phyloP scores from a whole-genome alignment of 2,797 vertebrate genomes.

The Pseudochaenichthys georgianus region DNA sequence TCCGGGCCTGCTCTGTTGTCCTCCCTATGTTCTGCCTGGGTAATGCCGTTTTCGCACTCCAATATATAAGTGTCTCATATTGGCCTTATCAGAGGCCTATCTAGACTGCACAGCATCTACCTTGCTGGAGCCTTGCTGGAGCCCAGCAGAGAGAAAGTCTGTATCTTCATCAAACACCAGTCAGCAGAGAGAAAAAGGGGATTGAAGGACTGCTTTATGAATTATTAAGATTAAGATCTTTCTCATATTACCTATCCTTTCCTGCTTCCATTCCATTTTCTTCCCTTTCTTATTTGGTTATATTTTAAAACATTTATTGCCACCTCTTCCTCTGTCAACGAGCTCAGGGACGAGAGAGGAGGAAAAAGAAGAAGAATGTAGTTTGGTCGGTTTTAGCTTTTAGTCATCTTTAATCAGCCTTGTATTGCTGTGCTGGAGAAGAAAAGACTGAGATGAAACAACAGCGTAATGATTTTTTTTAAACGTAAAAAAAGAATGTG shows the following conservation, averaged over 20 bases:
- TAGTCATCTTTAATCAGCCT: conserved; percentile 86
- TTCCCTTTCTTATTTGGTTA: conserved; percentile 70
- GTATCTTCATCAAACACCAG: conserved; percentile 89
- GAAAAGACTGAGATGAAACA: conserved; percentile 85
- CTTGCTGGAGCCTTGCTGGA: conserved; percentile 66
- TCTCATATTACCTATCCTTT: conserved; percentile 85
- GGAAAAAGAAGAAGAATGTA: conserved; percentile 65
- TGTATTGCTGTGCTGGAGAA: conserved; percentile 79
- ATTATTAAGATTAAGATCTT: conserved; percentile 93
- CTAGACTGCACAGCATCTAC: conserved; percentile 76
- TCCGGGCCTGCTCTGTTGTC: conserved; percentile 44
- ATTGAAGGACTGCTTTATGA: conserved; percentile 87
- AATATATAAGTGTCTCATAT: conserved; percentile 66
- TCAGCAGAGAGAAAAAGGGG: conserved; percentile 81
- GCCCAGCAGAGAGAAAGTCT: conserved; percentile 81
- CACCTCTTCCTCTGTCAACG: conserved; percentile 87
- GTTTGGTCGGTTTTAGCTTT: conserved; percentile 79
- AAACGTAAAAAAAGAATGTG: conserved; percentile 83
- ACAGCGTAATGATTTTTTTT: conserved; percentile 79
- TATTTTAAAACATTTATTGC: conserved; percentile 91
- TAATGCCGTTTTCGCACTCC: conserved; percentile 66
- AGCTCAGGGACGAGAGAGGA: conserved; percentile 84
- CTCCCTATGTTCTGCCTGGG: conserved; percentile 52
- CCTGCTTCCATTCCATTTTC: conserved; percentile 85
- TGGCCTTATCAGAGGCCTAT: conserved; percentile 77